Conservation (phyloP, 2,888 invertebrate genomes). For the Hypomecis atomaria region DNA sequence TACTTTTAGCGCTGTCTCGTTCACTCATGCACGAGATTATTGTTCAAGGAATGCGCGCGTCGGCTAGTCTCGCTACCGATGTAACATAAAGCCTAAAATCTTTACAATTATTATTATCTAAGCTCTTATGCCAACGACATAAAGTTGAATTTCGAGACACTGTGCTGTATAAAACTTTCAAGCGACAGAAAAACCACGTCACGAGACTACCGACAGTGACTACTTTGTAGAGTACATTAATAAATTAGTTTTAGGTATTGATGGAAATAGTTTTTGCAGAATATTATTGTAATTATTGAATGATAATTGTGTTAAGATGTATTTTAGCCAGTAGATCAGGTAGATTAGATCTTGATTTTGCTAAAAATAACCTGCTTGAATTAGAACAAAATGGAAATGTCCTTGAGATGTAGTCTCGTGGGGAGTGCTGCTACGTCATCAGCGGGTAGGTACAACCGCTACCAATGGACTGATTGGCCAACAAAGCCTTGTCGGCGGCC, state of each 20-base stretch:
- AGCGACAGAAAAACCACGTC: constrained; percentile 50
- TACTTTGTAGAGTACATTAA: constrained; percentile 81
- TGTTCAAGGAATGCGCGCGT: constrained; percentile 83
- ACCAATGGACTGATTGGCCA: constrained; percentile 74
- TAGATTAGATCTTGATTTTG: constrained; percentile 26
- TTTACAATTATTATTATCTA: constrained; percentile 33
- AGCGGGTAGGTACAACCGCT: constrained; percentile 69
- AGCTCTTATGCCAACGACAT: constrained; percentile 42
- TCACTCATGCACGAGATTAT: constrained; percentile 75
- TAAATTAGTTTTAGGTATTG: constrained; percentile 72
- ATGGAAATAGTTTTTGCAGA: constrained; percentile 25
- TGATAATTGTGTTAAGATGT: constrained; percentile 2
- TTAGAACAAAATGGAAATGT: constrained; percentile 76
- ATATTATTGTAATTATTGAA: constrained; percentile 10
- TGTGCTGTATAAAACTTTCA: constrained; percentile 40
- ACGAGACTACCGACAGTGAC: constrained; percentile 78
- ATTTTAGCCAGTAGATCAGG: constrained; percentile 6
- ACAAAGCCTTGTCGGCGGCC: constrained; percentile 85
- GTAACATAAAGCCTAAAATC: constrained; percentile 59
- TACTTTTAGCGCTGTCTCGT: constrained; percentile 70
- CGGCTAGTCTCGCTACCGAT: constrained; percentile 77
- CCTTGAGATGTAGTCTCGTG: constrained; percentile 83
- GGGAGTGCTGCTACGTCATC: constrained; percentile 80
- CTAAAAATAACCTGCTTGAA: constrained; percentile 61
- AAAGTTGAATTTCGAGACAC: constrained; percentile 57